A percentile compares a stretch with the other conserved stretches of the same genome.
These are phyloP conservation scores for Leistus spinibarbis DNA, from an alignment of 2,888 invertebrate species.

Conservation along the genomic window DNA sequence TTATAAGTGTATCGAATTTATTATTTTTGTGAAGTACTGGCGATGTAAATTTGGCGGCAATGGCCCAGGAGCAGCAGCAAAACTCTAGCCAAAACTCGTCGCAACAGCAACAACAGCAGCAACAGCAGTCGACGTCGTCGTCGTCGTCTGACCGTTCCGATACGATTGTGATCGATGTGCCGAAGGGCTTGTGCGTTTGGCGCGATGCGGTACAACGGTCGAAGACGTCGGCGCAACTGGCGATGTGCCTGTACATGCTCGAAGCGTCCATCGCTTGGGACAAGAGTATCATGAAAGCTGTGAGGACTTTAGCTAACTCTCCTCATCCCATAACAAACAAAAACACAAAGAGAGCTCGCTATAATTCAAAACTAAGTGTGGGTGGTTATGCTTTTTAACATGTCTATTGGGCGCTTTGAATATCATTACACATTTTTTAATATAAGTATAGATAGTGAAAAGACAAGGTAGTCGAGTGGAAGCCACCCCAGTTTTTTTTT, in stretches of 20 bases:
- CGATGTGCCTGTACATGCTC: conserved; percentile 86
- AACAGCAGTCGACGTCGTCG: conserved; percentile 35
- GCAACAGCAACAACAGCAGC: conserved; percentile 35
- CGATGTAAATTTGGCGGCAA: conserved; percentile 68
- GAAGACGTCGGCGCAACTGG: conserved; percentile 87
- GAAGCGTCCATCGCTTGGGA: conserved; percentile 97
- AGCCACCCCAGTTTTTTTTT: too few relatives aligned
- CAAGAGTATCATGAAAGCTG: conserved; percentile 99
- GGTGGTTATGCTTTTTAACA: conserved; percentile 55
- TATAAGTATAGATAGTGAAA: neutral
- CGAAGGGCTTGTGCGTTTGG: conserved; percentile 85
- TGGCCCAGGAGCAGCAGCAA: conserved; percentile 54
- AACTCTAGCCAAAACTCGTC: conserved; percentile 1
- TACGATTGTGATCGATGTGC: conserved; percentile 54
- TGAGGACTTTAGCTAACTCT: conserved; percentile 64
- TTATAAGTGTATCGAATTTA: neutral
- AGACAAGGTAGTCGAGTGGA: too few relatives aligned
- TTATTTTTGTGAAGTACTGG: conserved; percentile 60
- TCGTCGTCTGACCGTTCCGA: conserved; percentile 55
- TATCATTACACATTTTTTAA: neutral
- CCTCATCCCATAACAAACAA: conserved; percentile 36
- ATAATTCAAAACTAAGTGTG: conserved; percentile 60
- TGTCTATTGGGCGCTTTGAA: conserved; percentile 32
- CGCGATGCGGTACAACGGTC: conserved; percentile 85
- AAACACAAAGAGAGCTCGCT: conserved; percentile 58